phyloP scores from a whole-genome alignment of 2,888 invertebrate genomes.

The Stenodema calcarata region DNA sequence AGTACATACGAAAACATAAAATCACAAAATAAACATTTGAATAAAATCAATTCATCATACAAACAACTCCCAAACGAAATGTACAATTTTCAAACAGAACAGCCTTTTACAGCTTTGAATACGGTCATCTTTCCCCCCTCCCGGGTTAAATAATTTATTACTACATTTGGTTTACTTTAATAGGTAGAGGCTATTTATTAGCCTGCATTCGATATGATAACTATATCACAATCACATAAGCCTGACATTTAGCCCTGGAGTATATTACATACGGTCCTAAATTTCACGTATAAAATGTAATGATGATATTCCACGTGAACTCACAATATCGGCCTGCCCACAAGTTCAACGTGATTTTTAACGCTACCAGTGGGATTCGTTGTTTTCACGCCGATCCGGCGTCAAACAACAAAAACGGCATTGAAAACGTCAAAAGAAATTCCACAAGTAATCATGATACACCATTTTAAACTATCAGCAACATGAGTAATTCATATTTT shows the following conservation, averaged over 20 bases:
- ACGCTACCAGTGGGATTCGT: not conserved
- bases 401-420: not conserved
- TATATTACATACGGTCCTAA: not conserved
- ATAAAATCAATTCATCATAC: not conserved
- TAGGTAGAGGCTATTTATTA: not conserved
- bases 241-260: constrained; percentile 34
- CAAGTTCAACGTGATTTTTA: not conserved
- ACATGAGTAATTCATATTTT: not conserved
- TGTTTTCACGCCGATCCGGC: not conserved
- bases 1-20: constrained; percentile 1
- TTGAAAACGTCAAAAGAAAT: not conserved
- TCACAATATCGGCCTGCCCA: not conserved
- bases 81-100: not conserved
- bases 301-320: not conserved
- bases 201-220: constrained; percentile 35
- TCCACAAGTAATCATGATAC: too few relatives aligned
- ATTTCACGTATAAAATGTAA: constrained; percentile 41
- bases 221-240: constrained; percentile 44
- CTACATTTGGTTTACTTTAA: not conserved
- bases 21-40: not conserved
- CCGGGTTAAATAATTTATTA: not conserved
- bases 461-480: not conserved
- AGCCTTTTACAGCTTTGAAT: not conserved
- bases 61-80: not conserved
- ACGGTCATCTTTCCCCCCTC: not conserved